Conservation (phyloP, 2,113 vertebrate genomes). For the Setophaga petechia region DNA sequence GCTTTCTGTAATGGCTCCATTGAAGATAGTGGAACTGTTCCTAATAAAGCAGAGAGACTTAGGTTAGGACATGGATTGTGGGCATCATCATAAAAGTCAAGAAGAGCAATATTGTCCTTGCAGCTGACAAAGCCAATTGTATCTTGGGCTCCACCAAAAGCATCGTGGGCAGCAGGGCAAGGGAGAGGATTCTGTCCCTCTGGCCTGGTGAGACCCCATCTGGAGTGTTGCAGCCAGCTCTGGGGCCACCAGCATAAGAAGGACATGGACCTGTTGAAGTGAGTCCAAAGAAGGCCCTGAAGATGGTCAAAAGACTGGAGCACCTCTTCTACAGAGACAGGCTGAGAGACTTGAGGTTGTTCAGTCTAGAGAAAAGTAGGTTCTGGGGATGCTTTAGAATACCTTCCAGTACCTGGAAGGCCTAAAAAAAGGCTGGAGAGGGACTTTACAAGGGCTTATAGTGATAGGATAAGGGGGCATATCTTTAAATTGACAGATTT, state of each 20-base stretch:
- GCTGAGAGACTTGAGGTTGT: background rate
- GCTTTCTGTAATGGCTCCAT: background rate
- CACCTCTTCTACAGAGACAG: background rate
- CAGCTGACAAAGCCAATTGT: background rate
- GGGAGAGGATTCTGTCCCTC: background rate
- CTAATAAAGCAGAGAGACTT: background rate
- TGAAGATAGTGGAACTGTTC: background rate
- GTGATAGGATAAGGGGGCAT: background rate
- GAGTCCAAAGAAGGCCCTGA: background rate
- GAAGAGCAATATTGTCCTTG: background rate
- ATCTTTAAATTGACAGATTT: background rate
- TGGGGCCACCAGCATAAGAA: background rate
- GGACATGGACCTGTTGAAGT: background rate
- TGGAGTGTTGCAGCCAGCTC: background rate
- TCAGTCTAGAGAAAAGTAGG: background rate
- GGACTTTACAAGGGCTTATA: background rate
- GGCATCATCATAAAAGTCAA: background rate
- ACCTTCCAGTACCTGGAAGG: background rate
- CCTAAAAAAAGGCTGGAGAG: background rate
- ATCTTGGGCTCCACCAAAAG: background rate
- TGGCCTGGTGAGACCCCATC: background rate
- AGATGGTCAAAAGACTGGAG: background rate
- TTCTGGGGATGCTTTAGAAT: background rate
- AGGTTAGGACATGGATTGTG: background rate
- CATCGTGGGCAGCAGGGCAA: fast-evolving